phyloP scores from a whole-genome alignment of 1,140 invertebrate genomes.

The Mylabris phalerata region DNA sequence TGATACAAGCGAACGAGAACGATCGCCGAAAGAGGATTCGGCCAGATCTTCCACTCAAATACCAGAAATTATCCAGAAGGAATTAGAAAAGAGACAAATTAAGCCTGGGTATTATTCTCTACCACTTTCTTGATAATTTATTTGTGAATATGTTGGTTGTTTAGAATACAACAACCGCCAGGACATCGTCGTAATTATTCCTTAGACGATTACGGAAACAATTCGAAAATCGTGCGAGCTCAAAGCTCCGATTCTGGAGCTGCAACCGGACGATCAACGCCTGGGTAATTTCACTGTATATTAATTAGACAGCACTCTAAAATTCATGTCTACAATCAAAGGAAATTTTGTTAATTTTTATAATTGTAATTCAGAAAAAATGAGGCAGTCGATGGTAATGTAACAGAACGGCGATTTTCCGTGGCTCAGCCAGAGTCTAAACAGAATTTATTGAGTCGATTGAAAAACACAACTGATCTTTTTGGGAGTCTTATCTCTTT shows the following conservation, averaged over 20 bases:
- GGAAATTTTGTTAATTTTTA: slow-evolving; percentile 3
- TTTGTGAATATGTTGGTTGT: not conserved
- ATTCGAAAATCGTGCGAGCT: slow-evolving; percentile 9
- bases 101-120: slow-evolving; percentile 41
- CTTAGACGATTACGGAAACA: slow-evolving; percentile 16
- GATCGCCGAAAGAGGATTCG: not conserved
- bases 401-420: slow-evolving; percentile 21
- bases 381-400: not conserved
- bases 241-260: slow-evolving; percentile 18
- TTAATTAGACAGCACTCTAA: not conserved
- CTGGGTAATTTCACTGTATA: slow-evolving; percentile 2
- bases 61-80: slow-evolving; percentile 52
- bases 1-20: slow-evolving; percentile 48
- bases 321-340: not conserved
- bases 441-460: not conserved
- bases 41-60: slow-evolving; percentile 29
- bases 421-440: slow-evolving; percentile 13
- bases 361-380: slow-evolving; percentile 2
- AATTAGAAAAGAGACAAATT: slow-evolving; percentile 53
- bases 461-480: slow-evolving; percentile 15
- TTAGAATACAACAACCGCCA: not conserved
- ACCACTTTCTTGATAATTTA: not conserved
- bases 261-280: not conserved
- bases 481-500: slow-evolving; percentile 28
- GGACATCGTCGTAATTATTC: slow-evolving; percentile 20